Evolutionary conservation across 2,888 invertebrate genomes (phyloP).

Genomic region (Melanophora roralis): DNA sequence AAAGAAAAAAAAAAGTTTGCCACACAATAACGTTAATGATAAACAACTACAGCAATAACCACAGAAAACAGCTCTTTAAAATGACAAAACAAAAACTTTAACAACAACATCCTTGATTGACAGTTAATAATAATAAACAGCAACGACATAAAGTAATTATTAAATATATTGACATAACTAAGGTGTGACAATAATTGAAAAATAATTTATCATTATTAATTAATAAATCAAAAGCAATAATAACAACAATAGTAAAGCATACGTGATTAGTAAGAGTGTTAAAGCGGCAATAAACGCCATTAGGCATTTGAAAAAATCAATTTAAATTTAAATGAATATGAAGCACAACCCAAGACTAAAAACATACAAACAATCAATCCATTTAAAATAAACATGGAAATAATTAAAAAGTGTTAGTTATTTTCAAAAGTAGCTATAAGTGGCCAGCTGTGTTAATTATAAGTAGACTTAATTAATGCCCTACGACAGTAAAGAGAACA

Average conservation of each 20-base stretch:
- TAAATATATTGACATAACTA: conserved; percentile 55
- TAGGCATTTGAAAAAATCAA: not conserved
- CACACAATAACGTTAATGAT: conserved; percentile 2
- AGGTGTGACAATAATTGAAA: conserved; percentile 62
- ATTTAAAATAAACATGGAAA: conserved; percentile 23
- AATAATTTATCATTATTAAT: conserved; percentile 63
- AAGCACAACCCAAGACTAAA: not conserved
- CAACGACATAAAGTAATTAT: conserved; percentile 11
- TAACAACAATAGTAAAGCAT: not conserved
- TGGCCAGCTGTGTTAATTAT: too few relatives aligned
- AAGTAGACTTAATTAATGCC: not conserved
- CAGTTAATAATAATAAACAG: conserved; percentile 33
- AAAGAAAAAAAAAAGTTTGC: conserved; percentile 13
- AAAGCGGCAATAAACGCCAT: not conserved
- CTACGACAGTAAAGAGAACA: too few relatives aligned
- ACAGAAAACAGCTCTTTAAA: conserved; percentile 18
- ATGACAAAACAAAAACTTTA: conserved; percentile 30
- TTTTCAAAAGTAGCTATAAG: not conserved
- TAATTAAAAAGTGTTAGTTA: not conserved
- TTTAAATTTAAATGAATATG: conserved; percentile 27
- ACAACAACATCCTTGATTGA: conserved; percentile 9
- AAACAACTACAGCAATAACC: not conserved
- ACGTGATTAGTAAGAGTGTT: not conserved
- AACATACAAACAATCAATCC: not conserved
- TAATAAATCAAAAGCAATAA: conserved; percentile 51